Base-by-base conservation (phyloP, 2,113 vertebrate genomes). In the Campylorhamphus procurvoides region DNA sequence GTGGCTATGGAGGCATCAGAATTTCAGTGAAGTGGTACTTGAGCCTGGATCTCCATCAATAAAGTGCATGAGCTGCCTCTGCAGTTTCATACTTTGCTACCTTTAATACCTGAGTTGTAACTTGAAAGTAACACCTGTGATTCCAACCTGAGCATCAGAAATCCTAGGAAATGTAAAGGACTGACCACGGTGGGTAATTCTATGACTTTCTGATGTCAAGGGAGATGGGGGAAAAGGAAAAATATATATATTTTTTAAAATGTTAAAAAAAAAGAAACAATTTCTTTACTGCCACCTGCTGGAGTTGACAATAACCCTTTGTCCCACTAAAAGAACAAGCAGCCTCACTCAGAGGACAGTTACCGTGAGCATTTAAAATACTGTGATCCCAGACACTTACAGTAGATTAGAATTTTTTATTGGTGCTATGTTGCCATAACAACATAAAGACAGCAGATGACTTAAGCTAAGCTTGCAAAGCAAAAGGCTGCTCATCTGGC, bases 321-420 rank as follows among this genome's bases (percentile, higher is more conserved):
- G 94, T 97, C 96, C 96, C 84, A 72, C 55, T 62, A 59, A 93
- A 76, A 88, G 84, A 95, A 79, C 66, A 27, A 96, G 90, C 89
- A 77, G 87, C 90, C 75, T 95, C 95, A 83, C 93, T 97, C 79
- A 60, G 97, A 98, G 98, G 98, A 97, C 97, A 98, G 97, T 98
- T 97, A 97, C 15, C 1, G 96, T 88, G 95, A 98, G 96, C 96
- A 96, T 97, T 98, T 98, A 98, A 98, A 98, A 98, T 97, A 97
- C 97, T 97, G 97, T 98, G 98, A 98, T 98, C 96, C 89, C 88
- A 97, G 96, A 94, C 97, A 98, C 97, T 98, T 98, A 98, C 97
- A 98, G 98, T 98, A 98, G 98, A 98, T 98, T 98, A 98, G 98
- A 98, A 98, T 97, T 98, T 98, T 98, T 98, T 98, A 98, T 98